Conservation (phyloP, 2,113 vertebrate genomes). For the Dendropsophus ebraccatus region DNA sequence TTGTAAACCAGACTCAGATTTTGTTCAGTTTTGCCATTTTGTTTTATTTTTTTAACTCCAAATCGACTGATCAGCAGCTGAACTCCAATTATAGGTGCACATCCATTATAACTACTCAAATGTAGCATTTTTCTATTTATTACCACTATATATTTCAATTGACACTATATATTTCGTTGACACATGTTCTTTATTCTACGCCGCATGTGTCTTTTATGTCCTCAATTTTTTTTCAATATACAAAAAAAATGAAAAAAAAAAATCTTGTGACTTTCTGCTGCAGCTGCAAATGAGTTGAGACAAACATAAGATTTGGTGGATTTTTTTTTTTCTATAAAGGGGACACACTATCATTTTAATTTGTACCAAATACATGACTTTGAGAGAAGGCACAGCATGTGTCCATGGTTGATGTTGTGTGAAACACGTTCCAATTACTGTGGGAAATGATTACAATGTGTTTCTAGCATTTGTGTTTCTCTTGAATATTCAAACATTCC, state of each 20-base stretch:
- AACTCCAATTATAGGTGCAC: no score
- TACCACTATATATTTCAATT: no score
- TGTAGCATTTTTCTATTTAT: no score
- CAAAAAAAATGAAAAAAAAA: not conserved
- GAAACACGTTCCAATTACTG: slow-evolving; percentile 57
- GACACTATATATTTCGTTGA: no score
- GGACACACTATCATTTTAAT: slow-evolving; percentile 52
- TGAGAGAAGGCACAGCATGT: slow-evolving; percentile 56
- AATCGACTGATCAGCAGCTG: no score
- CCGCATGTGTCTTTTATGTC: no score
- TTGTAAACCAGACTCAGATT: no score
- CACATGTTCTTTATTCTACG: no score
- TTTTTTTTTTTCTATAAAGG: slow-evolving; percentile 44
- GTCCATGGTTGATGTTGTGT: slow-evolving; percentile 55
- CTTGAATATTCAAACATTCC: slow-evolving; percentile 55
- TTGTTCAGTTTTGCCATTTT: no score
- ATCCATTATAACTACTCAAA: no score
- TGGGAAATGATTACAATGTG: slow-evolving; percentile 60
- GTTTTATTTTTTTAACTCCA: no score
- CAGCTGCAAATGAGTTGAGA: slow-evolving; percentile 62
- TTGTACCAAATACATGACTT: slow-evolving; percentile 17
- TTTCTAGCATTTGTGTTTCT: slow-evolving; percentile 52
- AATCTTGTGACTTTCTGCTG: slow-evolving; percentile 66
- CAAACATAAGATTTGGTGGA: slow-evolving; percentile 60
- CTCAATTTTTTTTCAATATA: not conserved